Evolutionary conservation across 37 sponge, comb jelly and placozoan species (phyloP).

Genomic region (Chondrosia reniformis): DNA sequence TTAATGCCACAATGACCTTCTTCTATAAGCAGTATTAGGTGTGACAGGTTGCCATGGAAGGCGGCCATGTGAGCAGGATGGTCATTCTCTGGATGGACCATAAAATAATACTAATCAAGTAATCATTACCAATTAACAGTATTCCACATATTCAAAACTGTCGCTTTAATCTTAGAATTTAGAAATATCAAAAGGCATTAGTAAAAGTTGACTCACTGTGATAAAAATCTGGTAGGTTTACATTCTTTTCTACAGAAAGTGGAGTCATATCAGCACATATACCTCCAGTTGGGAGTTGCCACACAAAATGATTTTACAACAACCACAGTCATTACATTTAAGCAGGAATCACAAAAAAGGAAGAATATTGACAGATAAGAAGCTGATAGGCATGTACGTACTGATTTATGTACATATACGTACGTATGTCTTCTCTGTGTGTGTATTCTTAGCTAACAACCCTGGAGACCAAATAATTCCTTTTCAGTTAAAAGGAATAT

Average conservation of each 20-base stretch:
- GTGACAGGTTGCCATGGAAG: constrained; percentile 53
- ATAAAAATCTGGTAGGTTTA: constrained; percentile 29
- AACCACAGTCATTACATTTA: too few relatives aligned
- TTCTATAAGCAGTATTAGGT: constrained; percentile 53
- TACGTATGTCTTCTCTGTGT: not conserved
- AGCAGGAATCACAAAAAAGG: too few relatives aligned
- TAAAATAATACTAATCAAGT: too few relatives aligned
- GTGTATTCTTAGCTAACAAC: too few relatives aligned
- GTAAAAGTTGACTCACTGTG: constrained; percentile 5
- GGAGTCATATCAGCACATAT: not conserved
- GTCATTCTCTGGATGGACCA: constrained; percentile 8
- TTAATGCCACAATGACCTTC: constrained; percentile 57
- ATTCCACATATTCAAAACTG: too few relatives aligned
- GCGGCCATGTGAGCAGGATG: constrained; percentile 68
- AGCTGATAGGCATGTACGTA: not conserved
- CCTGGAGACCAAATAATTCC: too few relatives aligned
- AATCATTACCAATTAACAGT: too few relatives aligned
- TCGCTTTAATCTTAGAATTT: too few relatives aligned
- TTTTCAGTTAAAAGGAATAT: too few relatives aligned
- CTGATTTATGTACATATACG: not conserved
- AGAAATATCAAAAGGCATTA: not conserved
- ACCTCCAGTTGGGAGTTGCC: not conserved
- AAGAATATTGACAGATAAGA: too few relatives aligned
- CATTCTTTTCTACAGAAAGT: not conserved
- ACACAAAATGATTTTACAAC: not conserved